A percentile compares a stretch with the other conserved stretches of the same genome.
Evolutionary conservation across 2,888 invertebrate species (phyloP).

Genomic region (Acrobeloides nanus): DNA sequence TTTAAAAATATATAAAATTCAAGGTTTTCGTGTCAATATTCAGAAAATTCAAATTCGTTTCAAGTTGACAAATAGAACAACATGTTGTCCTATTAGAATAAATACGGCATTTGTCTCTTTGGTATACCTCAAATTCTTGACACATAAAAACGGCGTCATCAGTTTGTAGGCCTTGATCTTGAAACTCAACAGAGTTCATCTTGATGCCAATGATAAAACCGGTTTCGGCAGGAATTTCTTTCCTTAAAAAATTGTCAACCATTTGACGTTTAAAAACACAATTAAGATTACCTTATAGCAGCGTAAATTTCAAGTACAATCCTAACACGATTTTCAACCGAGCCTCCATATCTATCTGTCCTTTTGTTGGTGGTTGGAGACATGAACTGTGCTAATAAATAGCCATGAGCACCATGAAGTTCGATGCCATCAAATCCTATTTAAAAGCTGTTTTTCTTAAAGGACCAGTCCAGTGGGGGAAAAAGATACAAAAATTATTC

Average conservation of each 20-base stretch:
- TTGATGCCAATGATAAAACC: constrained; percentile 38
- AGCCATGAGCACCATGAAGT: constrained; percentile 41
- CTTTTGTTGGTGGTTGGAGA: constrained; percentile 40
- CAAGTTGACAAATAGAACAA: neutral
- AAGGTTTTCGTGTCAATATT: too few species aligned
- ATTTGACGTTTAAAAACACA: neutral
- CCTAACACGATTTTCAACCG: constrained; percentile 28
- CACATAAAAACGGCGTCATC: constrained; percentile 32
- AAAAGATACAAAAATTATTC: too few species aligned
- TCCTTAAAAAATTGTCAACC: constrained; percentile 8
- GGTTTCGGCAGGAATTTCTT: constrained; percentile 24
- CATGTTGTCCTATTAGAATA: neutral
- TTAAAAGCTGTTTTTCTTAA: too few species aligned
- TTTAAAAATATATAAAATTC: too few species aligned
- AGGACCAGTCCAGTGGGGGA: too few species aligned
- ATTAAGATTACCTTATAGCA: constrained; percentile 18
- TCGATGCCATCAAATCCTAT: constrained; percentile 41
- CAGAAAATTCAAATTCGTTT: too few species aligned
- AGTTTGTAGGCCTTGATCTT: constrained; percentile 24
- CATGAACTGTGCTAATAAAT: constrained; percentile 37
- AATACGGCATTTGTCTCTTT: neutral
- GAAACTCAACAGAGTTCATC: constrained; percentile 42
- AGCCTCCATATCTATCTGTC: constrained; percentile 40
- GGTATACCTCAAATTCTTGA: constrained; percentile 13
- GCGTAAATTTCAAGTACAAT: constrained; percentile 35